Evolutionary conservation across 23 tunicate species (phyloP).

Genomic region (Oikopleura albicans): DNA sequence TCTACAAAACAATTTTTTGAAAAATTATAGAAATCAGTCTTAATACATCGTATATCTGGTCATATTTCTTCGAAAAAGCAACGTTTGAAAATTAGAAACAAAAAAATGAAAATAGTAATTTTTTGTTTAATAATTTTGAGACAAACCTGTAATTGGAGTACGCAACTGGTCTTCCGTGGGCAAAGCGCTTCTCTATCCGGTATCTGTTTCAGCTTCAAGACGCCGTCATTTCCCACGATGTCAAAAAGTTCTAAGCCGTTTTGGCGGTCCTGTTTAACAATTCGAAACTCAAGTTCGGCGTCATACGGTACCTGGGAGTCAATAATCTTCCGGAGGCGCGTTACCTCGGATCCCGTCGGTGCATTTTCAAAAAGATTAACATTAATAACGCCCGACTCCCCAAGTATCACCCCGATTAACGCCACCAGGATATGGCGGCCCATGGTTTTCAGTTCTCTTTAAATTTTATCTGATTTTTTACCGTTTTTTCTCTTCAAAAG

Average conservation of each 20-base stretch:
- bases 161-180: background rate
- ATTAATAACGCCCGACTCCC: background rate
- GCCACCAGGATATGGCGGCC: background rate
- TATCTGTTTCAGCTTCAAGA: background rate
- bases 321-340: background rate
- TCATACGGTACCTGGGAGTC: background rate
- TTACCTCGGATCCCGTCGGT: background rate
- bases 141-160: background rate
- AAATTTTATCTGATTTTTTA: too few species aligned
- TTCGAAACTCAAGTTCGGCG: background rate
- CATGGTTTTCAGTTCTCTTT: background rate
- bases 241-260: conserved; percentile 10
- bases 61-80: too few species aligned
- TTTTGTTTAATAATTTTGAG: background rate
- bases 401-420: background rate
- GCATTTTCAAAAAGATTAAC: background rate
- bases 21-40: too few species aligned
- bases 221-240: background rate
- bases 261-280: conserved; percentile 6
- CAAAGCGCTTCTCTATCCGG: conserved; percentile 1
- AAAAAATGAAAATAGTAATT: too few species aligned
- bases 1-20: too few species aligned
- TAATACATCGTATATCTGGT: too few species aligned
- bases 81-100: too few species aligned
- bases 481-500: too few species aligned